These are phyloP conservation scores for Drosophila mimetica DNA, from an alignment of 2,888 invertebrate genomes.

Conservation along the genomic window DNA sequence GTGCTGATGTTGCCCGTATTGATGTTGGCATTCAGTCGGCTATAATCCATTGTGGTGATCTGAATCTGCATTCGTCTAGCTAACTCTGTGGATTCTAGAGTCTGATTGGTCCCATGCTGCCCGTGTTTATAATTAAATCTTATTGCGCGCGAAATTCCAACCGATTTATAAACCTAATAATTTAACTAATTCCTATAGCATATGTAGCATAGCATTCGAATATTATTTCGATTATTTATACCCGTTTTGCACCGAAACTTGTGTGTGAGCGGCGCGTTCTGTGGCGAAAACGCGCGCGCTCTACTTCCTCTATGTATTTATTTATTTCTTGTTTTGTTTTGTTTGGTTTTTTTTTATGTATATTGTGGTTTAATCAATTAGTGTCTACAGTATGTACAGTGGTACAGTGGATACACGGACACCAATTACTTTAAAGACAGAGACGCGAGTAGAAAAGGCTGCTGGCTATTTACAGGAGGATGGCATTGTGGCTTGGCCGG, in stretches of 20 bases:
- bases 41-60: constrained; percentile 79
- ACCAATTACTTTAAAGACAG: constrained; percentile 17
- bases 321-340: not conserved
- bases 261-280: constrained; percentile 58
- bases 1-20: constrained; percentile 84
- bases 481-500: constrained; percentile 31
- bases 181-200: constrained; percentile 62
- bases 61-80: constrained; percentile 26
- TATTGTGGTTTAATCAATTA: constrained; percentile 40
- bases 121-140: constrained; percentile 61
- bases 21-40: constrained; percentile 76
- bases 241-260: constrained; percentile 83
- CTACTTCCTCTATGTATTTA: constrained; percentile 11
- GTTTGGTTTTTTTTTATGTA: not conserved
- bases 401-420: constrained; percentile 5
- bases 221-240: constrained; percentile 57
- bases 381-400: constrained; percentile 42
- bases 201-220: constrained; percentile 47
- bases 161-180: constrained; percentile 66
- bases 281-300: constrained; percentile 20
- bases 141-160: constrained; percentile 51
- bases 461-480: constrained; percentile 45
- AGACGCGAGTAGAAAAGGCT: constrained; percentile 29
- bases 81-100: constrained; percentile 44
- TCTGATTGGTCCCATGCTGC: constrained; percentile 73